A percentile compares a stretch with the other conserved stretches of the same genome.
Conservation (phyloP, 1,140 invertebrate species). For the Sitophilus oryzae region DNA sequence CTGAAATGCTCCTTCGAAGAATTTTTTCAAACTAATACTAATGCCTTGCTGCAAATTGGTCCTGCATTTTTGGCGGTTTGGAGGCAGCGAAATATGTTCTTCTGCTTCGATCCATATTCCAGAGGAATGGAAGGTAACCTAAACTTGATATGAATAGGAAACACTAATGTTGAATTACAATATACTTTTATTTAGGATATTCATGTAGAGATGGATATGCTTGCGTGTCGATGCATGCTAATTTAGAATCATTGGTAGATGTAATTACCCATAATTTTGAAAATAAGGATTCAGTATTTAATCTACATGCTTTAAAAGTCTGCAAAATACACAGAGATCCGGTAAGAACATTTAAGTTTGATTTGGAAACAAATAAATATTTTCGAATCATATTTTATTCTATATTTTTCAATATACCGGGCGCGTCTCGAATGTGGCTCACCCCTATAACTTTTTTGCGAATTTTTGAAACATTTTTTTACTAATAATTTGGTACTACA, state of each 20-base stretch:
- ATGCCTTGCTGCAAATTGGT: conserved; percentile 48
- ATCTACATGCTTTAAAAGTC: conserved; percentile 51
- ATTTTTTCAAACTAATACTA: conserved; percentile 48
- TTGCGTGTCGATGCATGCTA: conserved; percentile 49
- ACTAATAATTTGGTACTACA: too few relatives aligned
- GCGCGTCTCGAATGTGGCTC: too few relatives aligned
- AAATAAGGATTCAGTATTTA: conserved; percentile 47
- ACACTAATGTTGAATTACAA: neutral
- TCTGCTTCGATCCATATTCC: conserved; percentile 50
- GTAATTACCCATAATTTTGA: conserved; percentile 48
- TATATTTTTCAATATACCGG: too few relatives aligned
- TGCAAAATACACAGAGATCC: conserved; percentile 48
- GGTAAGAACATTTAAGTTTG: conserved; percentile 15
- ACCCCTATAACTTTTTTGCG: too few relatives aligned
- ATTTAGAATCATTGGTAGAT: conserved; percentile 44
- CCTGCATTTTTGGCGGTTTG: conserved; percentile 47
- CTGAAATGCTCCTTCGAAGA: conserved; percentile 42
- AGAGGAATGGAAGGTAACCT: conserved; percentile 14
- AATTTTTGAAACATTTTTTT: too few relatives aligned
- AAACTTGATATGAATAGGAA: neutral
- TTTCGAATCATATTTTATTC: too few relatives aligned
- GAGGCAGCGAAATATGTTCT: conserved; percentile 51
- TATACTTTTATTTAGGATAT: conserved; percentile 37
- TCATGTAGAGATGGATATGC: conserved; percentile 43
- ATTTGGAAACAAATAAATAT: too few relatives aligned